Base-by-base conservation (phyloP, 2,888 invertebrate species). In the Strigamia maritima region DNA sequence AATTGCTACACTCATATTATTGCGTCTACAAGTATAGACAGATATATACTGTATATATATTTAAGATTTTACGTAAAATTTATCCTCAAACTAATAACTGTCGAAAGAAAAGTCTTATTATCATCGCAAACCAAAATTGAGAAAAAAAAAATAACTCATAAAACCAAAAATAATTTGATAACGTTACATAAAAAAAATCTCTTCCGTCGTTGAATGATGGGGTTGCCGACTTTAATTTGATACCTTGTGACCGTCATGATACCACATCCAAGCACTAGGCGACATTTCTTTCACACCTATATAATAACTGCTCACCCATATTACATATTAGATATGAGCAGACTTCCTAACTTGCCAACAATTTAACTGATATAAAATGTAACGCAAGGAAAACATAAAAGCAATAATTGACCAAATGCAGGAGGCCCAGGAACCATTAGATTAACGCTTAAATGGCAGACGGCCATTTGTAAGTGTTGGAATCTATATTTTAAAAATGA, bases 211-310 rank as follows among this genome's bases (percentile, higher is more conserved):
- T 60, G 60, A 60, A 60, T 60, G 60, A 60, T 60, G 60, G 60
- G 60, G 60, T 60, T 60, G 60, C 19, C 19, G 60, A 60, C 60
- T 60, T 60, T 60, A 60, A 60, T 60, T 60, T 60, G 60, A 60
- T 60, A 60, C 60, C 12, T 60, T 60, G 60, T 24, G 60, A 44
- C 60, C 19, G 60, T 60, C 24, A 22, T 60, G 60, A 60, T 24
- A 60, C 60, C 22, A 10, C n/a, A 10, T 10, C 60, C 24, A 49
- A 49, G 24, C 60, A 60, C 60, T 1, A 60, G 19, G 60, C 24
- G 60, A 60, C 60, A 60, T 24, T 60, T 60, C n/a, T n/a, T 60
- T 60, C 22, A 60, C 19, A 60, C 60, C 60, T 60, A 19, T 60
- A 6, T 19, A 10, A 12, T n/a, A 22, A 60, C 19, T 22, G 49